Conservation (phyloP, 2,113 vertebrate genomes). For the Callopanchax toddi region DNA sequence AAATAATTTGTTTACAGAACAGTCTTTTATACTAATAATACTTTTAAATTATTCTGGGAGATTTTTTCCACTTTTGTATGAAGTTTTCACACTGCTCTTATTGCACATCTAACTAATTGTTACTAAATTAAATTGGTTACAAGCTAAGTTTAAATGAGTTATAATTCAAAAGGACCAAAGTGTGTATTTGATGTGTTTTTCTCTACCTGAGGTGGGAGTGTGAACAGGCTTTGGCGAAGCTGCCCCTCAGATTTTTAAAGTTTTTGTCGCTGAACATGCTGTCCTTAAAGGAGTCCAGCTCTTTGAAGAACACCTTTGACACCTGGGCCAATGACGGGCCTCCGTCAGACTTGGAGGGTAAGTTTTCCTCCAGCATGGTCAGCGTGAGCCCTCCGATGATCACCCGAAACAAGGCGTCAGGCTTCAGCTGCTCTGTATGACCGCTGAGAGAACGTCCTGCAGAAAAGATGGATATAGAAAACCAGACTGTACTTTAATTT, state of each 20-base stretch:
- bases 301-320: conserved; percentile 82
- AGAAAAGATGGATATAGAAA: neutral
- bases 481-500: too few species aligned
- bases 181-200: neutral
- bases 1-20: neutral
- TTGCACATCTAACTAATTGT: too few species aligned
- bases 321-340: conserved; percentile 71
- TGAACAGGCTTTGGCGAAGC: conserved; percentile 87
- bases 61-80: neutral
- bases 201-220: conserved; percentile 86
- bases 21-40: too few species aligned
- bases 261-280: conserved; percentile 86
- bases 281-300: conserved; percentile 84
- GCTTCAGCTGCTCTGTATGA: conserved; percentile 81
- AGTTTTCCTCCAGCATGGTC: conserved; percentile 84
- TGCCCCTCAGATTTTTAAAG: conserved; percentile 81
- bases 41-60: neutral
- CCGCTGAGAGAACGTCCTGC: conserved; percentile 77
- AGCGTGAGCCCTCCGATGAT: conserved; percentile 86
- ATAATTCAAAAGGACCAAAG: too few species aligned
- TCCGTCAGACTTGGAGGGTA: conserved; percentile 31
- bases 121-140: neutral
- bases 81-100: neutral
- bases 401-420: conserved; percentile 84
- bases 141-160: neutral